Evolutionary conservation across 2,113 vertebrate genomes (phyloP), one percentile per base, ranked within the genome.

Genomic region (Apistogramma diplotaenia): DNA sequence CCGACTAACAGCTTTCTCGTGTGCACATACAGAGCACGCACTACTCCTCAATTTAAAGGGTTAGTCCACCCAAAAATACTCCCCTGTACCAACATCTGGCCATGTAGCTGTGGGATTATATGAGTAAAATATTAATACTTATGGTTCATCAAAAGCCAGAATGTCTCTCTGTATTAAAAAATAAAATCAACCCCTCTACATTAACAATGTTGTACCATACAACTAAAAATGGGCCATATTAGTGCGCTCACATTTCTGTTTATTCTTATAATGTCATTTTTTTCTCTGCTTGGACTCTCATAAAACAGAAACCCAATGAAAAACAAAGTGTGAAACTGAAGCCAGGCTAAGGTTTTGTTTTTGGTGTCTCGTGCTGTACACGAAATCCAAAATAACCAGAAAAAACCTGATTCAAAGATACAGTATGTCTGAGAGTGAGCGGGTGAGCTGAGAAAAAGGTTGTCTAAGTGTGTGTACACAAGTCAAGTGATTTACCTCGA

Each of bases 401-500:
- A 13, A 72, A 53, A 55, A 79, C 27, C 74, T 76, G 51, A 76
- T n/a, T 19, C 2, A 13, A 15, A 74, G n/a, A 21, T 4, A 2
- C 9, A 23, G 19, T 37, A 16, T 60, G 23, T 31, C 25, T 56
- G 19, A 62, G 57, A 25, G 25, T 51, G 29, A 43, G 40, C 55
- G 65, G n/a, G 67, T 2, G 35, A 55, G 72, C 19, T 61, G 21
- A 23, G 60, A 25, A 8, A 19, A 11, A 18, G 49, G 46, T 74
- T 78, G 81, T 72, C 60, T 81, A 31, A 62, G 60, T 7, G 67
- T 81, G 76, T 83, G 56, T 61, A 74, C 65, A 85, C 79, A 70
- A 88, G 84, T 88, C 76, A 89, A 88, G 87, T 83, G 85, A 83
- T 92, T 88, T 82, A 87, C 81, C 79, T 90, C 58, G 1, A 89